Evolutionary conservation across 1,140 invertebrate genomes (phyloP).

Genomic region (Acyrthosiphon pisum): DNA sequence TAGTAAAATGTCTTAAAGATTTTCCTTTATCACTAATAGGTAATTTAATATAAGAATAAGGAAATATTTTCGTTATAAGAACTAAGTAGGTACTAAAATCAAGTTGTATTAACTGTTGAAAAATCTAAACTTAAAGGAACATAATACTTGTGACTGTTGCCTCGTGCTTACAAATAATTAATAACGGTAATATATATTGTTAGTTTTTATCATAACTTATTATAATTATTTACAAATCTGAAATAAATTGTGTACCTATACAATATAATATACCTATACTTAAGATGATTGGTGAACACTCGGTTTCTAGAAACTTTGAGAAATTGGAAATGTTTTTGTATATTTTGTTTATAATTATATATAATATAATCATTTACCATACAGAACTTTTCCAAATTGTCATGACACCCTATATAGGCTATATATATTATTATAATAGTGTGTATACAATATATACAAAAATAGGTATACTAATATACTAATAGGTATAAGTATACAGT

Average conservation of each 20-base stretch:
- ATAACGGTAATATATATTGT: background rate
- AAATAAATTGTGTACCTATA: background rate
- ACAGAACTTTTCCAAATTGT: background rate
- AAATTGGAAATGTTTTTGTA: background rate
- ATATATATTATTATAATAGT: no score
- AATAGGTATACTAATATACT: no score
- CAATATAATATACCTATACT: background rate
- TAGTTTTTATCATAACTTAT: background rate
- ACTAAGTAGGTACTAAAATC: background rate
- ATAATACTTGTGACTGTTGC: background rate
- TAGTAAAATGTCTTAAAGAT: background rate
- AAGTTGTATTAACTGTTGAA: background rate
- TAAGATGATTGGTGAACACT: background rate
- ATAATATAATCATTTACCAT: no score
- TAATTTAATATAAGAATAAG: background rate
- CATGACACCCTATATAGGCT: no score
- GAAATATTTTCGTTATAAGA: background rate
- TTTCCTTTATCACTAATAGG: background rate
- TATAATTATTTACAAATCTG: background rate
- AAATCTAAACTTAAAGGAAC: background rate
- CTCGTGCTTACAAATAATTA: background rate
- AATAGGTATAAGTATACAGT: background rate
- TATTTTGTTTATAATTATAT: background rate
- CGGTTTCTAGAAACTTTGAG: background rate
- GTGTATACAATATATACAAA: no score